Conservation (phyloP, 1,140 invertebrate species). For the Leptinotarsa defecta region DNA sequence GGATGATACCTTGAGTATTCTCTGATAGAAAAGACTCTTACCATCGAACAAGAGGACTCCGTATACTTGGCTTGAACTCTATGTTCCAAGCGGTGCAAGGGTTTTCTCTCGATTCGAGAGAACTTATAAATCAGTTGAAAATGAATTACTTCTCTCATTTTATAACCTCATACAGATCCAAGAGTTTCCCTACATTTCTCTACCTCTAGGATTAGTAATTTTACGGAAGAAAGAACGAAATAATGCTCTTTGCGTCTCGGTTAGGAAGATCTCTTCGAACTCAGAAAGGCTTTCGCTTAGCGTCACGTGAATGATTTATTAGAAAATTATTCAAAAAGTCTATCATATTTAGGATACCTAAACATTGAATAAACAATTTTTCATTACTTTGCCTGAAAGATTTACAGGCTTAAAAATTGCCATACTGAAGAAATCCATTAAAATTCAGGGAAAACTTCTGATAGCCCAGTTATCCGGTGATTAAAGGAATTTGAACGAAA, state of each 20-base stretch:
- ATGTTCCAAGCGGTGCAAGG: too few species aligned
- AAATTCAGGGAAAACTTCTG: too few species aligned
- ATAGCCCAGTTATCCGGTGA: too few species aligned
- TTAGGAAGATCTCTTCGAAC: slow-evolving; percentile 1
- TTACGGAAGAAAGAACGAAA: slow-evolving; percentile 22
- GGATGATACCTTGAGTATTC: too few species aligned
- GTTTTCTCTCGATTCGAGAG: too few species aligned
- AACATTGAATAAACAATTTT: background rate
- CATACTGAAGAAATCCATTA: too few species aligned
- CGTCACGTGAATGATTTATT: slow-evolving; percentile 19
- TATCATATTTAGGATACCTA: background rate
- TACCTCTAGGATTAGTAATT: slow-evolving; percentile 18
- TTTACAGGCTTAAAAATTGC: too few species aligned
- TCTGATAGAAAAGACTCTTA: too few species aligned
- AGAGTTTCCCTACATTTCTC: background rate
- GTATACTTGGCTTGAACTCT: too few species aligned
- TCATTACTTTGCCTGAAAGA: background rate
- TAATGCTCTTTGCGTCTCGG: slow-evolving; percentile 12
- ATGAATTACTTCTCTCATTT: background rate
- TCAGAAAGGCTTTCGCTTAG: slow-evolving; percentile 1
- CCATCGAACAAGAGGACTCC: too few species aligned
- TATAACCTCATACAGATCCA: slow-evolving; percentile 8
- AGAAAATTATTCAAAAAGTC: slow-evolving; percentile 6
- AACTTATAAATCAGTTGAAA: background rate
- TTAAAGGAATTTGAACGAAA: too few species aligned